These are phyloP conservation scores for Cepphus grylle DNA, from an alignment of 2,113 vertebrate species.

Conservation along the genomic window DNA sequence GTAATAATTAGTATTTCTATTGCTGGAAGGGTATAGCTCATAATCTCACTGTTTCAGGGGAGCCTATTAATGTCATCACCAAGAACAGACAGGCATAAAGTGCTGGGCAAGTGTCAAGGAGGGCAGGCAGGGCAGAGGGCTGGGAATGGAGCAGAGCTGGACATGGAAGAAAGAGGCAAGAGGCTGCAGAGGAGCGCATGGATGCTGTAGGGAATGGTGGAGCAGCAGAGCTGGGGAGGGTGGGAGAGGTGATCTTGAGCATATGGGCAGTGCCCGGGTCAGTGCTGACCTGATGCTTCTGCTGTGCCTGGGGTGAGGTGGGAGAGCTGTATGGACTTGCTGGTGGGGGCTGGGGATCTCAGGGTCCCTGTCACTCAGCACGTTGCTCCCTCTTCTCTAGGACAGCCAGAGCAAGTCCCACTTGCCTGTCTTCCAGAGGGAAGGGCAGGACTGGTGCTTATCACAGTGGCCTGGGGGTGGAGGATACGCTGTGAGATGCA, in stretches of 20 bases:
- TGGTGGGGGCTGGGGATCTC: not conserved
- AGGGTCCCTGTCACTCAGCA: not conserved
- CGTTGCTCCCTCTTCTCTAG: fast-evolving
- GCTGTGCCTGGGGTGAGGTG: not conserved
- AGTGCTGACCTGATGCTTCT: not conserved
- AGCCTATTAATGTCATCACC: constrained; percentile 35
- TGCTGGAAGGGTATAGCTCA: constrained; percentile 34
- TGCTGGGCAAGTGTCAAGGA: not conserved
- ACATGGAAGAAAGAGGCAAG: not conserved
- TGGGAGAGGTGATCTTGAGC: not conserved
- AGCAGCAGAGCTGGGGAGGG: not conserved
- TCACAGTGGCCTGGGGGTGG: fast-evolving
- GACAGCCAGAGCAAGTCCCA: not conserved
- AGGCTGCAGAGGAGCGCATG: not conserved
- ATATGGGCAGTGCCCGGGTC: not conserved
- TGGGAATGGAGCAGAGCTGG: not conserved
- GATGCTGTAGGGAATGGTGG: not conserved
- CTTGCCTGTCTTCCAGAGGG: fast-evolving
- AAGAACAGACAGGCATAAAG: not conserved
- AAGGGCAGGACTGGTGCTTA: not conserved
- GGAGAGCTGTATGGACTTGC: not conserved
- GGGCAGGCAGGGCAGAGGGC: fast-evolving
- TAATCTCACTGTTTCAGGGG: constrained; percentile 27
- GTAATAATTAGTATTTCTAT: constrained; percentile 69
- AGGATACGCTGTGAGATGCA: not conserved